phyloP scores from a whole-genome alignment of 2,888 invertebrate genomes.

The Lamproptera curius region DNA sequence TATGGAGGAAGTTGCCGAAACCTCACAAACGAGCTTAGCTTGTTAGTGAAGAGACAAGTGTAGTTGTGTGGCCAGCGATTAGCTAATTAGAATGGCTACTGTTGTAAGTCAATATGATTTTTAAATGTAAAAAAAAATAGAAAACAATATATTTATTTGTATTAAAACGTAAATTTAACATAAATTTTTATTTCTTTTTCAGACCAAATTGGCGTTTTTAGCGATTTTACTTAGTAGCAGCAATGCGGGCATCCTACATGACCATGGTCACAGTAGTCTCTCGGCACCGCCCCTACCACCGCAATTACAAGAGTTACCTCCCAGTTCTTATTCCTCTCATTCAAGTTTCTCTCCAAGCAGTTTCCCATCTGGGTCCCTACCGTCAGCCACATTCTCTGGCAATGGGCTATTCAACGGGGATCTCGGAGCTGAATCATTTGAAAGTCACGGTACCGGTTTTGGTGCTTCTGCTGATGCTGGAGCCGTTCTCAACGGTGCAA shows the following conservation, averaged over 20 bases:
- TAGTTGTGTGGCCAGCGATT: slow-evolving; percentile 67
- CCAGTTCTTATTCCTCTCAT: slow-evolving; percentile 26
- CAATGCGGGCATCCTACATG: slow-evolving; percentile 54
- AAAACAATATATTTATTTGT: slow-evolving; percentile 3
- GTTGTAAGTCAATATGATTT: slow-evolving; percentile 52
- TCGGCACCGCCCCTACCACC: slow-evolving; percentile 22
- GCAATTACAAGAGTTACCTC: slow-evolving; percentile 23
- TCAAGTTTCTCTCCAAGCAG: slow-evolving; percentile 66
- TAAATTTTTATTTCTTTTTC: slow-evolving; percentile 34
- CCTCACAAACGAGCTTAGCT: slow-evolving; percentile 63
- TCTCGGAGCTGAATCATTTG: slow-evolving; percentile 21
- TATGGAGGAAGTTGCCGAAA: slow-evolving; percentile 53
- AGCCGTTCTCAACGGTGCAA: slow-evolving; percentile 22
- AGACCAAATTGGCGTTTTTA: slow-evolving; percentile 65
- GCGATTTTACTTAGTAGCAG: slow-evolving; percentile 62
- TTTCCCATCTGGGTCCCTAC: slow-evolving; percentile 62
- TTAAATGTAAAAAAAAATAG: slow-evolving; percentile 13
- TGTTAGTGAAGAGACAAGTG: slow-evolving; percentile 60
- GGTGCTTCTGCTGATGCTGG: slow-evolving; percentile 27
- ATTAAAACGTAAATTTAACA: not conserved
- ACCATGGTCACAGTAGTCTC: slow-evolving; percentile 21
- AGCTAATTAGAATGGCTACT: slow-evolving; percentile 72
- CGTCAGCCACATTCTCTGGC: slow-evolving; percentile 62
- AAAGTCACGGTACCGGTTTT: slow-evolving; percentile 24
- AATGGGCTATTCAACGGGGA: slow-evolving; percentile 27